A percentile compares a stretch with the other conserved stretches of the same genome.
Conservation (phyloP, 2,888 invertebrate genomes). For the Sialis lutaria region DNA sequence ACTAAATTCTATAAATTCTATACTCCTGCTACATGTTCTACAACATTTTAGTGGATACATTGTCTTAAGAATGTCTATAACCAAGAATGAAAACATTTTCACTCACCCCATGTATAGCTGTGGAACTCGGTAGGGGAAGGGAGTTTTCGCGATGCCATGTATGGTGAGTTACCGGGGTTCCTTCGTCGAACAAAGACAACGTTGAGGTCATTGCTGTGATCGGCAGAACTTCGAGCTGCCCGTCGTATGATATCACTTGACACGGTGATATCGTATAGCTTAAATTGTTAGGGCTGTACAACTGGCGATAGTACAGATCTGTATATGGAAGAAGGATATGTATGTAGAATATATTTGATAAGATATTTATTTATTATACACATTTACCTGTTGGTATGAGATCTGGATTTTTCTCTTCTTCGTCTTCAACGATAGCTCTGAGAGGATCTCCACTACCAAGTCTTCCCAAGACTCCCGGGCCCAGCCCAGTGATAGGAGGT, state of each 20-base stretch:
- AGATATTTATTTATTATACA: background rate
- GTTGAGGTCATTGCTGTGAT: background rate
- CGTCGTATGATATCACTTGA: conserved; percentile 4
- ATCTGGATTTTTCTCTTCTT: conserved; percentile 6
- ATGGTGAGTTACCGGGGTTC: background rate
- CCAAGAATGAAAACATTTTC: no score
- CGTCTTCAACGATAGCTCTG: conserved; percentile 1
- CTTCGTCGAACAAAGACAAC: background rate
- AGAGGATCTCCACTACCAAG: conserved; percentile 1
- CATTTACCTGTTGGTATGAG: conserved; percentile 4
- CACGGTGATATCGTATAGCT: conserved; percentile 5
- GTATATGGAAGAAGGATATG: background rate
- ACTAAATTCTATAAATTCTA: no score
- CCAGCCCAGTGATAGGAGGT: no score
- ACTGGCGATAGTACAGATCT: conserved; percentile 4
- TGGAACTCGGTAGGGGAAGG: background rate
- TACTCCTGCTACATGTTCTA: no score
- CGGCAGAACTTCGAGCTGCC: conserved; percentile 2
- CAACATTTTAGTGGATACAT: no score
- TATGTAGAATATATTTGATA: background rate
- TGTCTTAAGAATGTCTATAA: no score
- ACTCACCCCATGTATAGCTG: no score
- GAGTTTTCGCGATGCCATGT: background rate
- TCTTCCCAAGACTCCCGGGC: background rate
- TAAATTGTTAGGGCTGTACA: conserved; percentile 3